Conservation (phyloP, 2,888 invertebrate species). For the Thelaira solivaga region DNA sequence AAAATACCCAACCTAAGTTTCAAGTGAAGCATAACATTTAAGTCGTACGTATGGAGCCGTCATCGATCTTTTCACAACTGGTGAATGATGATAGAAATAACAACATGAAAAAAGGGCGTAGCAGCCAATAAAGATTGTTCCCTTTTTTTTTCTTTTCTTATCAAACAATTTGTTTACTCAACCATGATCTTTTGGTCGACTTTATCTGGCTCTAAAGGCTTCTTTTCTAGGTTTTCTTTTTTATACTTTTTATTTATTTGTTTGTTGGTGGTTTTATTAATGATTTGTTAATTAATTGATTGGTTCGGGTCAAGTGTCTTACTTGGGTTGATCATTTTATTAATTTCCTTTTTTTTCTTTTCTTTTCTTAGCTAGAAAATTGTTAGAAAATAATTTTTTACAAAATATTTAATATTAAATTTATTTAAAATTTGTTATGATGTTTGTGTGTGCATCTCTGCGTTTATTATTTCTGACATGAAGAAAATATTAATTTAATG, state of each 20-base stretch:
- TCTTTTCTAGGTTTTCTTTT: not conserved
- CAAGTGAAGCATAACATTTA: slow-evolving; percentile 41
- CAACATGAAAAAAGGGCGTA: slow-evolving; percentile 61
- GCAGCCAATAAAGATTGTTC: slow-evolving; percentile 31
- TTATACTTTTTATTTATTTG: not conserved
- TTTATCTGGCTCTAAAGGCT: not conserved
- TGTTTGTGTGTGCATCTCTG: no score
- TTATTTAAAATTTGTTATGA: not conserved
- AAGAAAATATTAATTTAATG: no score
- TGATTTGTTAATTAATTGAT: slow-evolving; percentile 76
- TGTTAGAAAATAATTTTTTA: slow-evolving; percentile 17
- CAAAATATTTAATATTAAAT: no score
- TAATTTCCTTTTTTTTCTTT: slow-evolving; percentile 31
- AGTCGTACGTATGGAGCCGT: slow-evolving; percentile 25
- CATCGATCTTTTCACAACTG: slow-evolving; percentile 41
- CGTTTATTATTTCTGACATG: no score
- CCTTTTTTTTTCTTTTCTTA: not conserved
- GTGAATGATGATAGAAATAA: slow-evolving; percentile 26
- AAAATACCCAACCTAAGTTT: slow-evolving; percentile 41
- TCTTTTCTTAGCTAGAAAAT: not conserved
- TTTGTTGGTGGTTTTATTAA: slow-evolving; percentile 66
- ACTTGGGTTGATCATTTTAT: slow-evolving; percentile 59
- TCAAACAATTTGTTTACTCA: slow-evolving; percentile 58
- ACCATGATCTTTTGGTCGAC: slow-evolving; percentile 14
- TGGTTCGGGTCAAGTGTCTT: slow-evolving; percentile 72